phyloP scores from a whole-genome alignment of 2,888 invertebrate species.

The Cephus pygmeus region DNA sequence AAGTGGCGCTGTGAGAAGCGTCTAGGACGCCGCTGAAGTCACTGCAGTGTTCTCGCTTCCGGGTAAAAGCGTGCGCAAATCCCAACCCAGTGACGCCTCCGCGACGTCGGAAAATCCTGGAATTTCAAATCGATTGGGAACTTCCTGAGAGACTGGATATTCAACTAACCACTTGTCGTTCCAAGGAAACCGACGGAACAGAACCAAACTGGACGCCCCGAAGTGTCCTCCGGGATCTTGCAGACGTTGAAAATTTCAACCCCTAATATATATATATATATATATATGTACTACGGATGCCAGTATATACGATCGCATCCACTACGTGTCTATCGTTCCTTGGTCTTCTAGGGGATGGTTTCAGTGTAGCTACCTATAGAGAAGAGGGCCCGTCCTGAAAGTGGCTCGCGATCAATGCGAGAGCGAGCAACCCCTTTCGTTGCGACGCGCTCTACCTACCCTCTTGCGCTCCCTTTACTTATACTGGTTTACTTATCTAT shows the following conservation, averaged over 20 bases:
- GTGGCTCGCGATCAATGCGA: background rate
- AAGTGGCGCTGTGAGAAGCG: conserved; percentile 5
- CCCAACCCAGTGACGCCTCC: background rate
- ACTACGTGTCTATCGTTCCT: background rate
- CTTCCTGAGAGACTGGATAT: conserved; percentile 8
- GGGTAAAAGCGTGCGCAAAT: conserved; percentile 30
- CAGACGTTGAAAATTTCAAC: background rate
- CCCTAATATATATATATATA: background rate
- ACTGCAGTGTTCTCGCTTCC: conserved; percentile 39
- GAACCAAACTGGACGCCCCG: background rate
- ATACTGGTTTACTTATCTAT: background rate
- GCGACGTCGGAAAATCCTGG: conserved; percentile 32
- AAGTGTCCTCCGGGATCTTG: background rate
- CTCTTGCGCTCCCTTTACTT: background rate
- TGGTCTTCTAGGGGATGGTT: background rate
- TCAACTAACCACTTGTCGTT: background rate
- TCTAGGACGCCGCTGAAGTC: conserved; percentile 20
- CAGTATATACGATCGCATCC: background rate
- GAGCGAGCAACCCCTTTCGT: background rate
- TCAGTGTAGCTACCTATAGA: background rate
- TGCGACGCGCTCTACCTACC: background rate
- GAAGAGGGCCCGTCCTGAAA: background rate
- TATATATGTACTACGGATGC: background rate
- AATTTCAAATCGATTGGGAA: conserved; percentile 36
- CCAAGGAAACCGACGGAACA: background rate